Base-by-base conservation (phyloP, 2,888 invertebrate genomes). In the Zele albiditarsus region DNA sequence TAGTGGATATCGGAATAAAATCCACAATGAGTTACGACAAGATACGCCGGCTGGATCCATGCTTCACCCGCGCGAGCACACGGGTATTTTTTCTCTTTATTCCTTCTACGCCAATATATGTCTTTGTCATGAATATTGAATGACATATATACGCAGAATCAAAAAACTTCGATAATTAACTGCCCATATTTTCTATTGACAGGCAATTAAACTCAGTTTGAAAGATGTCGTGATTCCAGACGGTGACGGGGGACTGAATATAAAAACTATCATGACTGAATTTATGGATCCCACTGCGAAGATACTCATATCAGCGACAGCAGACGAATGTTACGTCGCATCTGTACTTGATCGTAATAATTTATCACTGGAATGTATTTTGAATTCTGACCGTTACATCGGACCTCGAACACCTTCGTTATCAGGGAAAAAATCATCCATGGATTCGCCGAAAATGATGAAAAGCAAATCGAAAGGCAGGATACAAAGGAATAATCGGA, bases 1-100 rank as follows among this genome's bases (percentile, higher is more conserved):
- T 93, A 77, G 92, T 94, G 0, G 96, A 96, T 90, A 90, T 89
- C 82, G 95, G 95, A 49, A 89, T 88, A 71, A 84, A 81, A 14
- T 89, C 91, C 72, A 86, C 87, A 0, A 88, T 93, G 67, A 88
- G 90, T 63, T 92, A 92, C 90, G 84, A 89, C 25, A 84, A 89
- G 57, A 87, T 94, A 62, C 90, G 92, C 60, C 89, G 90, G 73
- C 86, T 94, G 20, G 70, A 74, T 65, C 53, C 65, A 16, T 8
- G 27, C 5, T 74, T 58, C 33, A 27, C 70, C 6, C 33, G 8
- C 2, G 38, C 60, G 0, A 38, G 2, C 3, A 23, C 28, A 42
- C 60, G 58, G 31, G 70, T 68, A 68, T 20, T n/a, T 28, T 12
- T 65, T 31, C 2, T 12, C 23, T 57, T 57, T 65, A 38, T 25